A percentile compares a stretch with the other conserved stretches of the same genome.
These are phyloP conservation scores for Pelagia noctiluca DNA, from an alignment of 30 jellyfish, hydroid and myxozoan species.

Conservation along the genomic window DNA sequence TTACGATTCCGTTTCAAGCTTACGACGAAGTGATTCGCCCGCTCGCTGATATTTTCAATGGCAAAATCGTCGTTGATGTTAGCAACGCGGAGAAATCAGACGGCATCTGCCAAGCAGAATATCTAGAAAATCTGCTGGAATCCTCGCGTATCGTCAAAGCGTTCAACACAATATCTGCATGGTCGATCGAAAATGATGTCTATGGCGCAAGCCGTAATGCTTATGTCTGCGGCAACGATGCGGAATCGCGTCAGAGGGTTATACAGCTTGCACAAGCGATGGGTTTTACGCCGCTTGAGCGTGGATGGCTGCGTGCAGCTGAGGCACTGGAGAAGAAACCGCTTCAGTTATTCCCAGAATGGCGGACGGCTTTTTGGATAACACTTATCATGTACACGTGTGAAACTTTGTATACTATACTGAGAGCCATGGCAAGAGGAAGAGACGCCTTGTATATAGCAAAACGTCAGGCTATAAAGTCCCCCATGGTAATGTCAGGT, in stretches of 20 bases:
- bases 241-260: slow-evolving; percentile 24
- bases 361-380: slow-evolving; percentile 71
- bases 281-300: slow-evolving; percentile 83
- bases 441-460: slow-evolving; percentile 38
- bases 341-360: slow-evolving; percentile 67
- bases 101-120: slow-evolving; percentile 69
- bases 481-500: slow-evolving; percentile 40
- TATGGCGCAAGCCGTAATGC: slow-evolving; percentile 75
- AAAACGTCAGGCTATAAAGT: slow-evolving; percentile 31
- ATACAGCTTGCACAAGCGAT: slow-evolving; percentile 72
- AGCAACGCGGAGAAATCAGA: slow-evolving; percentile 55
- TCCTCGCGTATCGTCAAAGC: slow-evolving; percentile 68
- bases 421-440: neutral
- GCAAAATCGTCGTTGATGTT: slow-evolving; percentile 78
- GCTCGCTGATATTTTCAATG: slow-evolving; percentile 21
- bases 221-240: slow-evolving; percentile 67
- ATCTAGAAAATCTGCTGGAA: slow-evolving; percentile 60
- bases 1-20: slow-evolving; percentile 67
- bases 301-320: slow-evolving; percentile 81
- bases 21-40: slow-evolving; percentile 34
- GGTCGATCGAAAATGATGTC: slow-evolving; percentile 67
- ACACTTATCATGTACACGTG: slow-evolving; percentile 45
- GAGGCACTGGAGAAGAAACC: slow-evolving; percentile 63
- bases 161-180: slow-evolving; percentile 83
- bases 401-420: slow-evolving; percentile 40